Evolutionary conservation across 2,888 invertebrate species (phyloP), one percentile per base, ranked within the genome.

Genomic region (Phasia obesa): DNA sequence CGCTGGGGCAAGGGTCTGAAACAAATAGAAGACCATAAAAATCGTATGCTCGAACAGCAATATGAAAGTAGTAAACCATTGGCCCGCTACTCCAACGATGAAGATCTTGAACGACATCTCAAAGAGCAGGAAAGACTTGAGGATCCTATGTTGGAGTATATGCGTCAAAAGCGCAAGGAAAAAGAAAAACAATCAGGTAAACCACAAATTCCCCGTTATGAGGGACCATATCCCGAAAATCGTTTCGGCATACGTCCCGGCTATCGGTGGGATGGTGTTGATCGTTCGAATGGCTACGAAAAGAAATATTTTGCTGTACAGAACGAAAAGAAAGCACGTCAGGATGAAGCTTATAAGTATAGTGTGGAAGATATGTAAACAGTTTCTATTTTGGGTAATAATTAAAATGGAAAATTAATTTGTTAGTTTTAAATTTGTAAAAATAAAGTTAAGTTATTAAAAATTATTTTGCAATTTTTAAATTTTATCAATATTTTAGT

Each of bases 221-320:
- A 95, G 88, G 99, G 99, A 0, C 94, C 95, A 31, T 97, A 93
- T 87, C 95, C 96, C 71, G 98, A 98, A 15, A 99, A 99, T 92
- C 94, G 99, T 1, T 99, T 95, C 92, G 95, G 95, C 80, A 97
- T 99, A 70, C 92, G 93, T 9, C 99, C 99, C 0, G 99, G 99
- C 0, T 96, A 97, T 91, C 93, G 98, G 15, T 99, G 99, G 99
- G 99, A 99, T 90, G 99, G 99, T 0, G 99, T 99, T 0, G 97
- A 99, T 91, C 93, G 99, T 23, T 98, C 98, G 5, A 99, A 96
- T 91, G 99, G 99, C 0, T 99, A 98, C 90, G 99, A 99, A 90
- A 95, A 95, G 87, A 95, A 96, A 87, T 96, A 95, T 93, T 97
- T 98, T 88, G 94, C 95, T n/a, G 93, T 94, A 13, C 94, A 94